Conservation (phyloP, 2,113 vertebrate genomes). For the Monarcha castaneiventris region DNA sequence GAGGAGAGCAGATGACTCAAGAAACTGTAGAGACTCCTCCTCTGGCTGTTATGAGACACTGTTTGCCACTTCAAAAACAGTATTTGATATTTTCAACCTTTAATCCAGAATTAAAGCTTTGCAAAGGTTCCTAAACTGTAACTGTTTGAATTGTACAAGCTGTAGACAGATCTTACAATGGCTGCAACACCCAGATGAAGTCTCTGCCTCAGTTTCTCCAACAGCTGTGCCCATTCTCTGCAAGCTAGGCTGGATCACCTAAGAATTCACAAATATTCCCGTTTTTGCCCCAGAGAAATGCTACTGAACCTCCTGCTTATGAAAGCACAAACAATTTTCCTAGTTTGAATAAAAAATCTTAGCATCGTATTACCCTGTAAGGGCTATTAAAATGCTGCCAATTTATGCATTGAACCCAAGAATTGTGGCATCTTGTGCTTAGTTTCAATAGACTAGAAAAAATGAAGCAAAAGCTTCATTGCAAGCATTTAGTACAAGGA, state of each 20-base stretch:
- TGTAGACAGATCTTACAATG: background rate
- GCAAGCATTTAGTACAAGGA: background rate
- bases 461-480: background rate
- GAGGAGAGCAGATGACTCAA: background rate
- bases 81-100: background rate
- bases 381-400: background rate
- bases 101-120: background rate
- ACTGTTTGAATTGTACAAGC: background rate
- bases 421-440: background rate
- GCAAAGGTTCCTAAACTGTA: background rate
- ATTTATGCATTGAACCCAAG: background rate
- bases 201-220: background rate
- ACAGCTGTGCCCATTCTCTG: background rate
- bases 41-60: background rate
- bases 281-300: background rate
- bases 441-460: background rate
- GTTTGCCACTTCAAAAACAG: background rate
- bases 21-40: background rate
- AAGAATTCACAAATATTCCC: background rate
- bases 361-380: fast-evolving
- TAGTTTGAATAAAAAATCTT: background rate
- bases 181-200: background rate
- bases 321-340: background rate
- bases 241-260: background rate
- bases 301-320: background rate